phyloP scores from a whole-genome alignment of 2,113 vertebrate genomes.

The Gila orcuttii region DNA sequence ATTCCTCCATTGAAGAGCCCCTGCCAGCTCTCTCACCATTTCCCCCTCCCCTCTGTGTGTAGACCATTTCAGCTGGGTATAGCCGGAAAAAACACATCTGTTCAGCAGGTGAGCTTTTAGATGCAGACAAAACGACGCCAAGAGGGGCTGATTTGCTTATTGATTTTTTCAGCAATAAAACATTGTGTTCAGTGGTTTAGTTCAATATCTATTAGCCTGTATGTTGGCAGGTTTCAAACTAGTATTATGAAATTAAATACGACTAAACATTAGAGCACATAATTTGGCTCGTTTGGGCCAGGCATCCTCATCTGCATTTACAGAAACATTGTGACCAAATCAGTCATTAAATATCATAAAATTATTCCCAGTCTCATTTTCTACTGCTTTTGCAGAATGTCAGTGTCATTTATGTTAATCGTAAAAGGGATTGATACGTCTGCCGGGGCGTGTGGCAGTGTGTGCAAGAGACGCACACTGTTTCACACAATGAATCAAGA shows the following conservation, averaged over 20 bases:
- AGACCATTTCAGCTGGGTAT: not conserved
- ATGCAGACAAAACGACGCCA: not conserved
- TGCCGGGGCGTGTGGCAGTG: not conserved
- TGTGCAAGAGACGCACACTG: not conserved
- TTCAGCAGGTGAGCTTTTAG: not conserved
- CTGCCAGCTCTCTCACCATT: not conserved
- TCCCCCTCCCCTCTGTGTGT: not conserved
- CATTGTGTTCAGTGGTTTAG: not conserved
- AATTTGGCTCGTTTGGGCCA: not conserved
- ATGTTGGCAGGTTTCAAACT: not conserved
- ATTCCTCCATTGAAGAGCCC: not conserved
- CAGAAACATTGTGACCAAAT: not conserved
- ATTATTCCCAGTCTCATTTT: not conserved
- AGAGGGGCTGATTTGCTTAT: not conserved
- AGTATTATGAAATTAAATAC: not conserved
- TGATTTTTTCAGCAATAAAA: not conserved
- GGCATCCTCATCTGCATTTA: not conserved
- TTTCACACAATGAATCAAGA: not conserved
- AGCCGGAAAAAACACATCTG: not conserved
- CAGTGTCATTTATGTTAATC: slow-evolving; percentile 8
- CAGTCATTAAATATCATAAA: not conserved
- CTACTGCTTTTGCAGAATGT: not conserved
- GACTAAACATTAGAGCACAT: not conserved
- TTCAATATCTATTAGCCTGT: not conserved
- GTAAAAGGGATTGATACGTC: not conserved